A percentile compares a stretch with the other conserved stretches of the same genome.
Evolutionary conservation across 53 echinoderm and acorn worm genomes (phyloP).

Genomic region (Arbacia lixula): DNA sequence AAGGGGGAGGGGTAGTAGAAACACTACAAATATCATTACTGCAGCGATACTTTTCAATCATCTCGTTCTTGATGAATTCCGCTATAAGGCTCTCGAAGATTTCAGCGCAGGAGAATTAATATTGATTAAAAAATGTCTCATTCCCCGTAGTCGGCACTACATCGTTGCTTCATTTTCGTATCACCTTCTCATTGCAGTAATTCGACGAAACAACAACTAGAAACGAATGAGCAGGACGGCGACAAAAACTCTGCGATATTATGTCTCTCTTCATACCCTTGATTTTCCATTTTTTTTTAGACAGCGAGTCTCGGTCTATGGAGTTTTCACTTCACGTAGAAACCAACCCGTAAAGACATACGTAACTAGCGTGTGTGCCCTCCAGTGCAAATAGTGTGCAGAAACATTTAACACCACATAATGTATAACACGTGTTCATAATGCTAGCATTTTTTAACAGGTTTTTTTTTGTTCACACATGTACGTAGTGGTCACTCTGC

Average conservation of each 20-base stretch:
- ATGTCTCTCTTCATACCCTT: no score
- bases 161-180: no score
- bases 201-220: no score
- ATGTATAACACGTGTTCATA: conserved; percentile 36
- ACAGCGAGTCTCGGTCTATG: no score
- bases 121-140: conserved; percentile 17
- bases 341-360: no score
- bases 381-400: conserved; percentile 37
- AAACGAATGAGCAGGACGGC: no score
- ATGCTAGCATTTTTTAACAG: neutral
- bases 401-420: conserved; percentile 18
- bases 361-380: no score
- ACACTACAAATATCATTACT: neutral
- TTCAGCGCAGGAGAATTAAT: conserved; percentile 35
- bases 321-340: no score
- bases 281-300: no score
- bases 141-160: no score
- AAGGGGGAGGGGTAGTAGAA: neutral
- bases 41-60: conserved; percentile 7
- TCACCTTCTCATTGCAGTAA: no score
- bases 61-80: neutral
- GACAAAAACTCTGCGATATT: no score
- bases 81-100: neutral
- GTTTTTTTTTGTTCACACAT: conserved; percentile 13
- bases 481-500: conserved; percentile 4